These are phyloP conservation scores for Dendrolimus houi DNA, from an alignment of 2,888 invertebrate species.

Conservation along the genomic window DNA sequence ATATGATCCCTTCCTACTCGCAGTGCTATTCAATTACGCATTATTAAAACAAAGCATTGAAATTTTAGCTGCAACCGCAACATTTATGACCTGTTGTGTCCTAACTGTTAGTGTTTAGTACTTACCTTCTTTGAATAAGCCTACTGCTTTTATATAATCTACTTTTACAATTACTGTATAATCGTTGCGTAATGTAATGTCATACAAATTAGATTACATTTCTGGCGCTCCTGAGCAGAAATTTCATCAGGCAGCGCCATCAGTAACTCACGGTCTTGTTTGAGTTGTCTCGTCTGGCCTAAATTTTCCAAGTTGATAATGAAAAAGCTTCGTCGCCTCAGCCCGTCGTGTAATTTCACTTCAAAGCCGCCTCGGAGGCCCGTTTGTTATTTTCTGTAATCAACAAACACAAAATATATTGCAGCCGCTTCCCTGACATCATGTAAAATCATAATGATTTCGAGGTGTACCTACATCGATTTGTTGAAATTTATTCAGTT, in stretches of 20 bases:
- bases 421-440: slow-evolving; percentile 20
- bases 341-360: slow-evolving; percentile 51
- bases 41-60: slow-evolving; percentile 54
- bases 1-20: neutral
- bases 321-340: slow-evolving; percentile 53
- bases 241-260: slow-evolving; percentile 19
- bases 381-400: slow-evolving; percentile 59
- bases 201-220: slow-evolving; percentile 10
- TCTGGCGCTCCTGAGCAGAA: slow-evolving; percentile 13
- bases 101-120: neutral
- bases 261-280: slow-evolving; percentile 23
- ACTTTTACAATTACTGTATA: neutral
- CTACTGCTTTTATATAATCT: no score
- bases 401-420: slow-evolving; percentile 46
- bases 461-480: neutral
- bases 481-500: slow-evolving; percentile 8
- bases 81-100: slow-evolving; percentile 49
- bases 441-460: slow-evolving; percentile 10
- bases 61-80: slow-evolving; percentile 56
- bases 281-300: slow-evolving; percentile 40
- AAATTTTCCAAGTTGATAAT: slow-evolving; percentile 65
- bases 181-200: neutral
- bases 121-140: neutral
- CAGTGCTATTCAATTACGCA: slow-evolving; percentile 45
- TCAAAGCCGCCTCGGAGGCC: slow-evolving; percentile 44